A percentile compares a stretch with the other conserved stretches of the same genome.
Conservation (phyloP, 2,888 invertebrate species). For the Chaetogeoica ovagalla region DNA sequence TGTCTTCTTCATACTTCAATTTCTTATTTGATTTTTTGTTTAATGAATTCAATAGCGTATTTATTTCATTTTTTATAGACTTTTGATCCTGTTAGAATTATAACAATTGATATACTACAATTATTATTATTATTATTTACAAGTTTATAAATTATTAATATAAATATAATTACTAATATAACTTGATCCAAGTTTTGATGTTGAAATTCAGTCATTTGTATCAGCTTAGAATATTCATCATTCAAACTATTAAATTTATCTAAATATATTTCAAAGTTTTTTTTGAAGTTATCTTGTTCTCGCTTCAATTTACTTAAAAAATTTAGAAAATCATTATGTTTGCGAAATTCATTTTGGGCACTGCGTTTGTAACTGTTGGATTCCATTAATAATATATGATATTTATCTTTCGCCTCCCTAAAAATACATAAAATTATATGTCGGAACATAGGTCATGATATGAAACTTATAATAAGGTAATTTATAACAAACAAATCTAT, state of each 20-base stretch:
- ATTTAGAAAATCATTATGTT: slow-evolving; percentile 68
- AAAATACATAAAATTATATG: slow-evolving; percentile 51
- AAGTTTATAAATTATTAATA: not conserved
- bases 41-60: slow-evolving; percentile 23
- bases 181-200: slow-evolving; percentile 45
- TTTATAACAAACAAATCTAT: too few species aligned
- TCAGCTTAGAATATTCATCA: slow-evolving; percentile 63
- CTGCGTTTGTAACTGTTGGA: slow-evolving; percentile 71
- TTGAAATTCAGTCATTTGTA: slow-evolving; percentile 63
- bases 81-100: slow-evolving; percentile 31
- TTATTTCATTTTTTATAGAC: slow-evolving; percentile 42
- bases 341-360: slow-evolving; percentile 68
- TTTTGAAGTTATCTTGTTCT: slow-evolving; percentile 63
- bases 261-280: slow-evolving; percentile 63
- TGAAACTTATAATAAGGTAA: slow-evolving; percentile 55
- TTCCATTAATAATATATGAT: slow-evolving; percentile 64
- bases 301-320: slow-evolving; percentile 65
- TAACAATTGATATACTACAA: not conserved
- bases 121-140: not conserved
- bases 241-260: slow-evolving; percentile 64
- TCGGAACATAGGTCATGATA: not conserved
- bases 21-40: slow-evolving; percentile 35
- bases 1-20: slow-evolving; percentile 39
- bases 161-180: slow-evolving; percentile 28
- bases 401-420: slow-evolving; percentile 66